Evolutionary conservation across 2,113 vertebrate genomes (phyloP), one percentile per base, ranked within the genome.

Genomic region (Vanacampus margaritifer): DNA sequence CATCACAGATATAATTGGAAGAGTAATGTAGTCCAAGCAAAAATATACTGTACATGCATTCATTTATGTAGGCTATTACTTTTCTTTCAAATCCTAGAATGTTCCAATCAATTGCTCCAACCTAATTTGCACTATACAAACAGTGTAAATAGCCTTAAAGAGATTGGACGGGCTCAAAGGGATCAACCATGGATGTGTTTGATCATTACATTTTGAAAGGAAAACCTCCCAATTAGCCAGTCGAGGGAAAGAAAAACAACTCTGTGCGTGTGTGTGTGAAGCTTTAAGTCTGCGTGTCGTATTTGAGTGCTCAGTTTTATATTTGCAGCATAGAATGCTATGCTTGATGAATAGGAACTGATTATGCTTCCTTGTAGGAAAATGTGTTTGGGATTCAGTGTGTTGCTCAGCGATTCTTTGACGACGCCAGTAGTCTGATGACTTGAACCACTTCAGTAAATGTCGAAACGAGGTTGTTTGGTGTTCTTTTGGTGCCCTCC

Each of bases 111-210:
- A 69, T 74, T 69, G 39, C 26, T 54, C 67, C 59, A 70, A 60
- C 53, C 66, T 83, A 50, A 77, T 83, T 81, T 82, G 66, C 65
- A 41, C 71, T 53, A 48, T 28, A 32, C 76, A 73, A 80, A 69
- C 65, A 58, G 68, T 45, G 64, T 77, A 74, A 88, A 79, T 69
- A 72, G 73, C 73, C 71, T 57, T 53, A 70, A 78, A 65, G 71
- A 81, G 69, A 65, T 51, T 64, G 61, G 63, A 48, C 58, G 5
- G 19, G 72, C 68, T 80, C 71, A 46, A 46, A 79, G 75, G 72
- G 48, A 79, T 79, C 54, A 69, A 53, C 35, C 24, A 35, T 59
- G 43, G 61, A 68, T 65, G 32, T 77, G 65, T 81, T 84, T 74
- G 73, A 86, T 83, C 76, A 72, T 76, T 67, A 61, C 71, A 61